phyloP scores from a whole-genome alignment of 2,797 vertebrate species.

The Coccyzus lansbergi region DNA sequence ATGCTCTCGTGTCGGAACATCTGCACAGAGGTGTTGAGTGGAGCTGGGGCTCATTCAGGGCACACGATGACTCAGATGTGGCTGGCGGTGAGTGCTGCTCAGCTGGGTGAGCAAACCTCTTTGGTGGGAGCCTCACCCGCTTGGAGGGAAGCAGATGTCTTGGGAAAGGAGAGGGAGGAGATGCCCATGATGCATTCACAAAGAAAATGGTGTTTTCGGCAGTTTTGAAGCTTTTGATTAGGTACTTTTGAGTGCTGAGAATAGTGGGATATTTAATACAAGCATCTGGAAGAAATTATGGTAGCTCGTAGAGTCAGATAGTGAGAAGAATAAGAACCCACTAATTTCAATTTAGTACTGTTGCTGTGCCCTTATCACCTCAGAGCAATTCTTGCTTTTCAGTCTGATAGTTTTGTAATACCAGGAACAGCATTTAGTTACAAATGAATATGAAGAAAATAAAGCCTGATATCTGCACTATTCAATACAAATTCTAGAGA shows the following conservation, averaged over 20 bases:
- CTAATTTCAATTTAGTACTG: not conserved
- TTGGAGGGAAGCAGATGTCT: not conserved
- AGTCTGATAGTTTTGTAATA: not conserved
- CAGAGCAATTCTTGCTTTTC: not conserved
- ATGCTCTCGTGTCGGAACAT: not conserved
- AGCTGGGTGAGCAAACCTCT: not conserved
- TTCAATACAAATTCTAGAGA: not conserved
- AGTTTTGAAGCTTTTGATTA: not conserved
- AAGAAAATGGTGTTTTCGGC: not conserved
- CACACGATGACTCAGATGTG: not conserved
- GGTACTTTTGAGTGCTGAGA: not conserved
- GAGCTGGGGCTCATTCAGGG: not conserved
- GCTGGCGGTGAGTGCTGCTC: not conserved
- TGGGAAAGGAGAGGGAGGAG: not conserved
- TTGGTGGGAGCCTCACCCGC: rapidly evolving
- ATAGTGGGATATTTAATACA: not conserved
- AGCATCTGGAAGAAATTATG: not conserved
- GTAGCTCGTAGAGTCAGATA: not conserved
- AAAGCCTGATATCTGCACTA: not conserved
- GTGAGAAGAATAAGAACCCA: not conserved
- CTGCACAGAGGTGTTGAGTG: not conserved
- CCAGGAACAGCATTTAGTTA: not conserved
- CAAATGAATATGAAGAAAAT: rapidly evolving
- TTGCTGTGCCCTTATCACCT: not conserved
- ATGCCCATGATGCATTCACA: rapidly evolving